Base-by-base conservation (phyloP, 2,888 invertebrate species). In the Protodeltote pygarga region DNA sequence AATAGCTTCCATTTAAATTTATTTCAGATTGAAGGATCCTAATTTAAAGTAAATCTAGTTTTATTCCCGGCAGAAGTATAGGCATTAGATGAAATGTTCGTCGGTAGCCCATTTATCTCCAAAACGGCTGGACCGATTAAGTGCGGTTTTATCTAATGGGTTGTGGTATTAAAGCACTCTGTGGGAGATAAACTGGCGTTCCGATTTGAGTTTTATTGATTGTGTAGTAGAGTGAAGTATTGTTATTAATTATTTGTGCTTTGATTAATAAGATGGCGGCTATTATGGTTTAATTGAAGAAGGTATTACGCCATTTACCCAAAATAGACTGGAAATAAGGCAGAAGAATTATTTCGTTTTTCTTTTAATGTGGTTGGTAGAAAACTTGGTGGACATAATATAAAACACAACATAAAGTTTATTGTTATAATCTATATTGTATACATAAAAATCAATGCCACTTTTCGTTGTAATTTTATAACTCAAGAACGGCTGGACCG, bases 91-190 rank as follows among this genome's bases (percentile, higher is more conserved):
- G 35, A 47, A 53, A 57, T 40, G 62, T 38, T 16, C 47, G 54
- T 53, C 47, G 33, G 25, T 20, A 19, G 20, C 16, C 25, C 47
- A 57, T 57, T 61, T 57, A 53, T 57, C 62, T 57, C 47, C 29
- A 40, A 53, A 57, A 57, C 47, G 62, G 40, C 54, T 61, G 19
- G 16, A 41, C 54, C 61, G 57, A 57, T 57, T 57, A 31, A 61
- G 47, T 61, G 47, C 28, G 62, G 57, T 19, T 28, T 38, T 2
- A 28, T 38, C 46, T 61, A 61, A 57, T 61, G 62, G 62, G 33
- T 52, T 57, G 55, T 32, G 54, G 47, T 33, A 45, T 32, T 55
- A 60, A 35, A 61, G 54, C 60, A 39, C 38, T 60, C 52, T 34
- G 38, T 35, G 45, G 27, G 53, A n/a, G n/a, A n/a, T 24, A 51